Base-by-base conservation (phyloP, 1,140 invertebrate genomes). In the Leptinotarsa lineolata region DNA sequence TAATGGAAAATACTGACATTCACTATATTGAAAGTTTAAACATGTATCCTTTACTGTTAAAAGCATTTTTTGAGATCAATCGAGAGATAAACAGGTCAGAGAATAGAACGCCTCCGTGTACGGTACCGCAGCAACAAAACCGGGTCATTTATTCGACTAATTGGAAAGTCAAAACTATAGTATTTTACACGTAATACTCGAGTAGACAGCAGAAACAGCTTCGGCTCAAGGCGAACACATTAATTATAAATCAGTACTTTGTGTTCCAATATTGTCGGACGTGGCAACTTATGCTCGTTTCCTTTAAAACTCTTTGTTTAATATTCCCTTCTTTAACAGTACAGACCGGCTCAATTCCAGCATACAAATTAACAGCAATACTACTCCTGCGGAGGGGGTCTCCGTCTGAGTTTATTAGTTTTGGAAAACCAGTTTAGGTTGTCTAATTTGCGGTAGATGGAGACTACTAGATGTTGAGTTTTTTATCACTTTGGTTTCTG, bases 151-250 rank as follows among this genome's bases (percentile, higher is more conserved):
- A 70, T 77, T 77, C 66, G 72, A 74, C 73, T 77, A 77, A 77
- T 77, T 74, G 76, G 73, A 72, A 74, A 77, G 73, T 74, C 73
- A 74, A 77, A 77, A 77, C 73, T 77, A 65, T 54, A 77, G 44
- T 77, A 74, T 74, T 77, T 74, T 77, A 74, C 70, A 77, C 73
- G 70, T 72, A 74, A 76, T 68, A 74, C 70, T 61, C 48, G 45
- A 64, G 66, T 74, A 69, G 73, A 72, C 73, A 72, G 67, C 46
- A 74, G 63, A 65, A 65, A 76, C 72, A 68, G 72, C 68, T 74
- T 44, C 64, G 70, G 61, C 60, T 72, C 54, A 68, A 18, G 72
- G 75, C 48, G 16, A 54, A 54, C 48, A 54, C 48, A 54, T 54
- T 54, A 54, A 54, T 54, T 54, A 54, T 54, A 54, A 54, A 54